Percentiles rank a stretch among this genome's conserved stretches.
Evolutionary conservation across 2,797 vertebrate genomes (phyloP).

Genomic region (Eremophila alpestris): DNA sequence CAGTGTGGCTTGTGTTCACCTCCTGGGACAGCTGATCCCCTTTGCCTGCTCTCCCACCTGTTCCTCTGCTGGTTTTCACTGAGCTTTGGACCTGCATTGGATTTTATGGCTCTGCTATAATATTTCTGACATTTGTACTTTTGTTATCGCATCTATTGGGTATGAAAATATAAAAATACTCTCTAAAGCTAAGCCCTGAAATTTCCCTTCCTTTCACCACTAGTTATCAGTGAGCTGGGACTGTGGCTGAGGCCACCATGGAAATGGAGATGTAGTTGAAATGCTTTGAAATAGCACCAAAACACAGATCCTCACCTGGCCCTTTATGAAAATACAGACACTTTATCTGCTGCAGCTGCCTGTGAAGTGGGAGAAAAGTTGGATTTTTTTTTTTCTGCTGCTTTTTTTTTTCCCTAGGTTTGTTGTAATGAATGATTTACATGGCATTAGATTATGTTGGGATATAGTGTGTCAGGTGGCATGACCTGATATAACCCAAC

Average conservation of each 20-base stretch:
- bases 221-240: background rate
- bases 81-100: background rate
- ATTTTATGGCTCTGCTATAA: conserved; percentile 43
- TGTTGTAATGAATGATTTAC: conserved; percentile 73
- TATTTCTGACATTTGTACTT: background rate
- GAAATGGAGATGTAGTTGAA: conserved; percentile 40
- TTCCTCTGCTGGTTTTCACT: background rate
- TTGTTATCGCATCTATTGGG: rapidly evolving
- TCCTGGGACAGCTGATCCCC: background rate
- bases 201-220: background rate
- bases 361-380: conserved; percentile 34
- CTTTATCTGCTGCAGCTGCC: conserved; percentile 76
- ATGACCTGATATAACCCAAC: conserved; percentile 81
- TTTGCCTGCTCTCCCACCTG: background rate
- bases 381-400: background rate
- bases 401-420: conserved; percentile 46
- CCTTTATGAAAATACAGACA: conserved; percentile 49
- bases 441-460: conserved; percentile 71
- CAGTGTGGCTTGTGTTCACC: background rate
- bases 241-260: background rate
- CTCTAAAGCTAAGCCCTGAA: background rate
- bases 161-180: background rate
- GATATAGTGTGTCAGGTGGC: conserved; percentile 78
- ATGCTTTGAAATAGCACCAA: conserved; percentile 61
- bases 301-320: conserved; percentile 56